Conservation (phyloP, 2,888 invertebrate species). For the Melikaiella ostensackeni region DNA sequence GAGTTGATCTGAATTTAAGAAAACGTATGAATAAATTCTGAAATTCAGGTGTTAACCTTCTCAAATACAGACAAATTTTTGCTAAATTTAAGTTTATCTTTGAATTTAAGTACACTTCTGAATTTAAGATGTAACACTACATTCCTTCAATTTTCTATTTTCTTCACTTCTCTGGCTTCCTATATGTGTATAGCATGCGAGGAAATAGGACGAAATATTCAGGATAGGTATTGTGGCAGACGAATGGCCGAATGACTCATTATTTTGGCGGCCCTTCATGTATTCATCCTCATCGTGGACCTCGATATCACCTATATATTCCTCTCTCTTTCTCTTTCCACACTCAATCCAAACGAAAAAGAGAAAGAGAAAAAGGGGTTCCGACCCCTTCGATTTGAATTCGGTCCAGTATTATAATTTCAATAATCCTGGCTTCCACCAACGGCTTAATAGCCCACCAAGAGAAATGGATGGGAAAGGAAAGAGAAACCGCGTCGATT, state of each 20-base stretch:
- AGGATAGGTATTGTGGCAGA: slow-evolving; percentile 57
- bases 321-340: slow-evolving; percentile 40
- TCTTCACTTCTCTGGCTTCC: background rate
- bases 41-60: too few species aligned
- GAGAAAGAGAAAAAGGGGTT: slow-evolving; percentile 46
- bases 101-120: too few species aligned
- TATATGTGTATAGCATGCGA: background rate
- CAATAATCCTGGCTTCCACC: slow-evolving; percentile 68
- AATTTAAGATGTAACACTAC: background rate
- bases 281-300: slow-evolving; percentile 57
- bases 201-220: slow-evolving; percentile 57
- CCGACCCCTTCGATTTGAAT: slow-evolving; percentile 63
- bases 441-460: slow-evolving; percentile 64
- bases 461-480: slow-evolving; percentile 42
- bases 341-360: slow-evolving; percentile 45
- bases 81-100: too few species aligned
- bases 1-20: too few species aligned
- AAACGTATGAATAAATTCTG: too few species aligned
- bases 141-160: background rate
- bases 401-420: slow-evolving; percentile 69
- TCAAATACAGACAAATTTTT: too few species aligned
- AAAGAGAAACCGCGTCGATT: background rate
- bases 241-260: slow-evolving; percentile 70
- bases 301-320: slow-evolving; percentile 19
- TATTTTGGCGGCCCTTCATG: slow-evolving; percentile 68